Evolutionary conservation across 2,113 vertebrate species (phyloP), one percentile per base, ranked within the genome.

Genomic region (Vidua chalybeata): DNA sequence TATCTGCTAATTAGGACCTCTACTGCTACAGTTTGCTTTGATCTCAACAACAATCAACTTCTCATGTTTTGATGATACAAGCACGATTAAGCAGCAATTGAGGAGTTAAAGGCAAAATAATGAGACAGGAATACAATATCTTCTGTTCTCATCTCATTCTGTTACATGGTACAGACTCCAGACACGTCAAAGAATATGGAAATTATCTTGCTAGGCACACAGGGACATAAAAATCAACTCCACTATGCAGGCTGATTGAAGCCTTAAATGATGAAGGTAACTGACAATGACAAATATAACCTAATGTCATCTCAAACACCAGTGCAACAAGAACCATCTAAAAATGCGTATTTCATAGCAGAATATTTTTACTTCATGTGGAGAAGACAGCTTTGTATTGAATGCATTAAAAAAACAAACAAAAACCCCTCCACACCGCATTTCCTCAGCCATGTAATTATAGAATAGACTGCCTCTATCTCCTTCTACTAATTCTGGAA

Each of bases 181-280:
- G 54, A 94, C 20, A 39, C 56, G 78, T 94, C 92, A 96, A 95
- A 95, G 59, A 94, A 83, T 56, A 96, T 95, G 95, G 94, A 96
- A 96, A 97, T 96, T 86, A 95, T 67, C 90, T 74, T 73, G 67
- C 94, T 66, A 84, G 72, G 82, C 20, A 0, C 74, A 94, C 58
- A 83, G 49, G 46, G 39, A 96, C 96, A 96, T 91, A 96, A 91
- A 97, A 97, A 97, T 96, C 89, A 82, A 80, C 71, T 81, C 41
- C 74, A 54, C 78, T 84, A 46, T 15, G 35, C 24, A 52, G 33
- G 39, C 7, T 97, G 97, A 98, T 90, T 84, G 96, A 98, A 92
- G 79, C 75, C 68, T 94, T 79, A 96, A 96, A 89, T 83, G 75
- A 97, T 78, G 93, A 93, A 62, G 16, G 74, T 92, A 94, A 88